phyloP scores from a whole-genome alignment of 2,797 vertebrate species.

The Zalophus californianus region DNA sequence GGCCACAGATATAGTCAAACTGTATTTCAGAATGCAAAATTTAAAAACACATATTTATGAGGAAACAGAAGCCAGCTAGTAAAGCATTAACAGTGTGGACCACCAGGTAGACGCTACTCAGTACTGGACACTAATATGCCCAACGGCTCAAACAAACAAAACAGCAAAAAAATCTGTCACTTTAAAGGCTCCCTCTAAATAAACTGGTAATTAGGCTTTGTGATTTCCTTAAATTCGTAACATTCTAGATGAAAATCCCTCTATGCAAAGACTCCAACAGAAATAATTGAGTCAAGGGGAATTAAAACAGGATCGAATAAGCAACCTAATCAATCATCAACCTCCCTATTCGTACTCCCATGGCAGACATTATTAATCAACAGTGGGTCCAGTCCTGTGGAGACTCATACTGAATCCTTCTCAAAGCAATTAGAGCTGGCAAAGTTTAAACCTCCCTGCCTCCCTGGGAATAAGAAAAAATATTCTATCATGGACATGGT shows the following conservation, averaged over 20 bases:
- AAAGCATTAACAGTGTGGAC: constrained; percentile 6
- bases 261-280: background rate
- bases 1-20: background rate
- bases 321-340: background rate
- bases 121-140: background rate
- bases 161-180: background rate
- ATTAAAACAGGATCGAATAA: constrained; percentile 41
- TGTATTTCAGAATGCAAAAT: background rate
- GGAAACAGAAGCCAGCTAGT: constrained; percentile 25
- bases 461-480: constrained; percentile 32
- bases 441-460: constrained; percentile 4
- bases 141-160: background rate
- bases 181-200: constrained; percentile 20
- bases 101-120: background rate
- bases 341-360: background rate
- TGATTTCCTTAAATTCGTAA: constrained; percentile 4
- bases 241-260: constrained; percentile 12
- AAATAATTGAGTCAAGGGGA: background rate
- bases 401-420: background rate
- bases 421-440: background rate
- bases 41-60: background rate
- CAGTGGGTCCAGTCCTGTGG: background rate
- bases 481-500: background rate
- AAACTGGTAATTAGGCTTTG: constrained; percentile 18
- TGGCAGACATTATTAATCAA: background rate